Evolutionary conservation across 1,140 invertebrate species (phyloP).

Genomic region (Paralvinella palmiformis): DNA sequence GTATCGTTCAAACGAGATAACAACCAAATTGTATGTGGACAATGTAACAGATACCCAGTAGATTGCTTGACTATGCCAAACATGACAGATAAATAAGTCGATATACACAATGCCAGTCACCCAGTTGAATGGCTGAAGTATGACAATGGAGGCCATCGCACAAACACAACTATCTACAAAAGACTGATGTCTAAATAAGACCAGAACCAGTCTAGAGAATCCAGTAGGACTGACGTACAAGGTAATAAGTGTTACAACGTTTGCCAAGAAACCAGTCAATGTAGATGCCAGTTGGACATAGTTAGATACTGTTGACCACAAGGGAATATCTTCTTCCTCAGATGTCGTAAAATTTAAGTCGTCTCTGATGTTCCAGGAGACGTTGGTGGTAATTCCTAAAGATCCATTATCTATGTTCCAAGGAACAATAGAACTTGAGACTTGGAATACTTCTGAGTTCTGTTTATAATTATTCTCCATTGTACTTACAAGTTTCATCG

Average conservation of each 20-base stretch:
- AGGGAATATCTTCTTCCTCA: no score
- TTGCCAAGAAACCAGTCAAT: background rate
- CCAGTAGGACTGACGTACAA: slow-evolving; percentile 1
- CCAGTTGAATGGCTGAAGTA: slow-evolving; percentile 11
- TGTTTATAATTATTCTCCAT: no score
- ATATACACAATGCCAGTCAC: slow-evolving; percentile 1
- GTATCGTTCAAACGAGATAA: slow-evolving; percentile 11
- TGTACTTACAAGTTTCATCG: no score
- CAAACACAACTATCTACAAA: slow-evolving; percentile 7
- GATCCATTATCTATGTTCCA: no score
- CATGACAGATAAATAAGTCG: slow-evolving; percentile 11
- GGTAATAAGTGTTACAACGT: background rate
- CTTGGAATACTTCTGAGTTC: no score
- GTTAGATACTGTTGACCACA: no score
- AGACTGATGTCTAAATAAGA: slow-evolving; percentile 4
- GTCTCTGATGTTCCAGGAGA: no score
- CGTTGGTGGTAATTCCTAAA: no score
- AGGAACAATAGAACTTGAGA: no score
- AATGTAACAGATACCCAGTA: slow-evolving; percentile 12
- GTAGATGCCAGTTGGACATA: background rate
- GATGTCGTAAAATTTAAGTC: no score
- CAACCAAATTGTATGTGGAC: slow-evolving; percentile 16
- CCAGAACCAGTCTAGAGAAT: slow-evolving; percentile 6
- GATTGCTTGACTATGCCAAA: slow-evolving; percentile 13
- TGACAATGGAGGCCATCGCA: background rate